phyloP scores from a whole-genome alignment of 2,113 vertebrate species.

The Tragelaphus buxtoni region DNA sequence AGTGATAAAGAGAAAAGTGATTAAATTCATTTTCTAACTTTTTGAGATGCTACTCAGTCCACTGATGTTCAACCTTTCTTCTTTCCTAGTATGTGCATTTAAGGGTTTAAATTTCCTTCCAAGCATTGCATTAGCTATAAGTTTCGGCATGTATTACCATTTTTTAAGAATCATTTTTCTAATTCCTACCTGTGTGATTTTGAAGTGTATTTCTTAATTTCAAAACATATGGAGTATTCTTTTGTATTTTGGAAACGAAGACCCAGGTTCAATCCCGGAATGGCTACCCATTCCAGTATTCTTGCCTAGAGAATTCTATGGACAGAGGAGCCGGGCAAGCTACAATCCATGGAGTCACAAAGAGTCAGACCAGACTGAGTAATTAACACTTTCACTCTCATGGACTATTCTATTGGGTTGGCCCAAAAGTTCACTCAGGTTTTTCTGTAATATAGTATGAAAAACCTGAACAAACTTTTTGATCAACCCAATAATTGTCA shows the following conservation, averaged over 20 bases:
- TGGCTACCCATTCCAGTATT: not conserved
- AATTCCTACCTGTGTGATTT: not conserved
- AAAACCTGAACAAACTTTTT: not conserved
- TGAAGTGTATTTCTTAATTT: conserved; percentile 7
- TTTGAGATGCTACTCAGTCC: not conserved
- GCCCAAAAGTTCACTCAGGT: not conserved
- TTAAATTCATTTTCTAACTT: not conserved
- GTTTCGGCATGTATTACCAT: not conserved
- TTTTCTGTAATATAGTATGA: not conserved
- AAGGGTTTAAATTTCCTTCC: not conserved
- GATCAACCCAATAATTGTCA: not conserved
- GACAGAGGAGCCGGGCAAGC: not conserved
- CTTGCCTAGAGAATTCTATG: not conserved
- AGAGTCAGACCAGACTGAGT: not conserved
- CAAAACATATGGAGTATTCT: not conserved
- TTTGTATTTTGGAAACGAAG: not conserved
- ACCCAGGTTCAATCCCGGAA: not conserved
- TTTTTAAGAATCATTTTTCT: not conserved
- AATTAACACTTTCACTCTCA: not conserved
- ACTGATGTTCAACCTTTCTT: not conserved
- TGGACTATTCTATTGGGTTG: not conserved
- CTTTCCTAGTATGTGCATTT: not conserved
- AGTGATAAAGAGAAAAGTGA: not conserved
- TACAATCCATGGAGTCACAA: not conserved
- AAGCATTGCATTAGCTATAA: not conserved